phyloP scores from a whole-genome alignment of 2,888 invertebrate genomes.

The Nezara viridula region DNA sequence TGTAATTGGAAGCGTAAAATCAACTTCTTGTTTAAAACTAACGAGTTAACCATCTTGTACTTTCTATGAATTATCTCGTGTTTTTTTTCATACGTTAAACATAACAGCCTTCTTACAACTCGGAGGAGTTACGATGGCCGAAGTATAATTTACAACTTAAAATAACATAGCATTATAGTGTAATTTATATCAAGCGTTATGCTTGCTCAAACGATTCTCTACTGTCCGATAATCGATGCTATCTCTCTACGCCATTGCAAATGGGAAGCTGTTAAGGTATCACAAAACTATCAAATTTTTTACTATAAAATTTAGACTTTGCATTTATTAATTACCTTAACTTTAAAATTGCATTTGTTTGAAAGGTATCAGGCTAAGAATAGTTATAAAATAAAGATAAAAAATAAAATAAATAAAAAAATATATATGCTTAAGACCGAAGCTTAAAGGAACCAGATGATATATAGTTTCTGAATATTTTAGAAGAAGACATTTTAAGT shows the following conservation, averaged over 20 bases:
- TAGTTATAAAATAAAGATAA: too few species aligned
- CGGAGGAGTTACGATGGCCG: not conserved
- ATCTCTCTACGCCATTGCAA: not conserved
- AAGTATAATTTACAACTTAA: constrained; percentile 13
- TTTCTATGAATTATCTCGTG: not conserved
- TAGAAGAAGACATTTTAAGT: too few species aligned
- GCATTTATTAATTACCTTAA: too few species aligned
- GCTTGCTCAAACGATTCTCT: not conserved
- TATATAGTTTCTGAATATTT: too few species aligned
- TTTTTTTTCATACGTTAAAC: constrained; percentile 22
- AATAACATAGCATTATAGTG: not conserved
- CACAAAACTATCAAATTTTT: too few species aligned
- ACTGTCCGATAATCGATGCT: not conserved
- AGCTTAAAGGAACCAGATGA: too few species aligned
- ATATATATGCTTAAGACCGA: too few species aligned
- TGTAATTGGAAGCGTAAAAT: constrained; percentile 45
- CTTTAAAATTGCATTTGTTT: too few species aligned
- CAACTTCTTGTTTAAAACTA: constrained; percentile 44
- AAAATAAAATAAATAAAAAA: too few species aligned
- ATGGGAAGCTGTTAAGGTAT: not conserved
- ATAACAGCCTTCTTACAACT: constrained; percentile 28
- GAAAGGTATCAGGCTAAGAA: too few species aligned
- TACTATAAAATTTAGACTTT: too few species aligned
- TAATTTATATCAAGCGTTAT: not conserved
- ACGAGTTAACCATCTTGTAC: constrained; percentile 27